Evolutionary conservation across 1,140 invertebrate species (phyloP), one percentile per base, ranked within the genome.

Genomic region (Drosophila pectinifera): DNA sequence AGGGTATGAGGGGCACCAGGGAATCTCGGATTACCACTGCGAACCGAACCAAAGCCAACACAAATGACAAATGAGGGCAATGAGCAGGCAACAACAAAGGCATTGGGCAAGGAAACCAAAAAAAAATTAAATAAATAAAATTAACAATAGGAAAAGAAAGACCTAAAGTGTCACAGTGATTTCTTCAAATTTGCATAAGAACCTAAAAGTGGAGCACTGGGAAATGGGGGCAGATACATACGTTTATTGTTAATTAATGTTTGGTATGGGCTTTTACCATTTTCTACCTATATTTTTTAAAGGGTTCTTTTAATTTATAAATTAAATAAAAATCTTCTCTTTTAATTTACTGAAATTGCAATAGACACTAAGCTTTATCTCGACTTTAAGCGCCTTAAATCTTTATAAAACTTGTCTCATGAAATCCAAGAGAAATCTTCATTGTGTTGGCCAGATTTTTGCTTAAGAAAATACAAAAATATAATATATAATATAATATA

Each of bases 11-110:
- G 46, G n/a, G 31, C 8, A 28, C 31, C 55, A 42, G 56, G 67
- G 56, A 58, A 68, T 62, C 58, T 70, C 43, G 58, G 59, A 55
- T 58, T 69, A 70, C 70, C 70, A 58, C 31, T 31, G 38, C 58
- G 53, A 61, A 64, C 16, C 49, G 20, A 70, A 16, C 31, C 53
- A 46, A 69, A 73, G 53, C 54, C 42, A 75, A 45, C 48, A 51
- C 73, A 51, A 86, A 83, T 88, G 79, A 86, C 83, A 86, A 86
- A 86, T 86, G 78, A 76, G 83, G 54, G 48, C 82, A 86, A 88
- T 63, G 58, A 65, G 51, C 55, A 77, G 38, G 31, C 48, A 45
- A n/a, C 49, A 70, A 36, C 41, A 78, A 41, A 39, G 43, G 45
- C 53, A 63, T 49, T 39, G 64, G 18, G 26, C 49, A 49, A 49